phyloP scores from a whole-genome alignment of 30 jellyfish, hydroid and myxozoan genomes.

The Aurelia aurita complex sp. Pacific region DNA sequence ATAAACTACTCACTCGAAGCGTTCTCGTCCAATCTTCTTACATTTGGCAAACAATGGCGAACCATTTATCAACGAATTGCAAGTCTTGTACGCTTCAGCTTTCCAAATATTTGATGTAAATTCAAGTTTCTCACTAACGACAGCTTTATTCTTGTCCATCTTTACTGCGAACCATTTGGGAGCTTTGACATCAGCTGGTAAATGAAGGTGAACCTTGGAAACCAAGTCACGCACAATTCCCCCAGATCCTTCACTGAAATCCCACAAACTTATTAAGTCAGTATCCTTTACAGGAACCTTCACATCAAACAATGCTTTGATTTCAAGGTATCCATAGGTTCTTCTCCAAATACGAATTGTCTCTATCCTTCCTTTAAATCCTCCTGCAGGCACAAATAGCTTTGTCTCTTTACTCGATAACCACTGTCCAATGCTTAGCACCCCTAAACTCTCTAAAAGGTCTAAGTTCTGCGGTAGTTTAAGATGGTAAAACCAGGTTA shows the following conservation, averaged over 20 bases:
- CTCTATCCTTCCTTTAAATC: conserved; percentile 46
- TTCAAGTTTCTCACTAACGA: conserved; percentile 6
- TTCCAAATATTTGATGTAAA: conserved; percentile 8
- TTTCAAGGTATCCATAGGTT: conserved; percentile 38
- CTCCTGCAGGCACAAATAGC: conserved; percentile 36
- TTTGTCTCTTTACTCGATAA: conserved; percentile 31
- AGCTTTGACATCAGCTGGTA: conserved; percentile 49
- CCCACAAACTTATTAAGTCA: conserved; percentile 51
- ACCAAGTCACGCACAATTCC: conserved; percentile 33
- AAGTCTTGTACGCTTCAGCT: conserved; percentile 15
- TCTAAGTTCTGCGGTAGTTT: conserved; percentile 1
- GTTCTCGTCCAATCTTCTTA: conserved; percentile 23
- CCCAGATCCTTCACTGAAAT: conserved; percentile 68
- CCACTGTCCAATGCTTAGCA: conserved; percentile 67
- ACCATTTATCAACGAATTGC: conserved; percentile 7
- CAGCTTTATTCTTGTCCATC: neutral
- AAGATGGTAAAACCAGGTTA: conserved; percentile 44
- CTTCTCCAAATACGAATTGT: conserved; percentile 60
- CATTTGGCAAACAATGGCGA: conserved; percentile 15
- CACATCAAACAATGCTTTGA: conserved; percentile 27
- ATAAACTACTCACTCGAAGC: conserved; percentile 20
- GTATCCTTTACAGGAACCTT: neutral
- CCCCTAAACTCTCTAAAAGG: conserved; percentile 46
- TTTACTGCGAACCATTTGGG: conserved; percentile 34
- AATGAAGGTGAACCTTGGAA: conserved; percentile 14